Evolutionary conservation across 2,888 invertebrate genomes (phyloP).

Genomic region (Drosophila falleni): DNA sequence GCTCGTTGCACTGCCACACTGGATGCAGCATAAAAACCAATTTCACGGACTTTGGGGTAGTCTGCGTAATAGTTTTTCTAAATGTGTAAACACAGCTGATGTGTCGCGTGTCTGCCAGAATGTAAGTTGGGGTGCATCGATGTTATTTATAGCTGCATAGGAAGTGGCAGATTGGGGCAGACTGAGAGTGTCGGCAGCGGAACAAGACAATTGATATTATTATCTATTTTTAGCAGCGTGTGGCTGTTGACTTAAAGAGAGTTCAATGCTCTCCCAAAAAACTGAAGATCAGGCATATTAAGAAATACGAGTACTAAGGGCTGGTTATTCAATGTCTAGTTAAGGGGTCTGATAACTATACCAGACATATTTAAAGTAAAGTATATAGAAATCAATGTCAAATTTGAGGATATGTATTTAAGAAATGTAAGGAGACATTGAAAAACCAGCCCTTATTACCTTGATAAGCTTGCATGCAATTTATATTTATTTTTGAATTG

Average conservation of each 20-base stretch:
- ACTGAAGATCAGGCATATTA: too few relatives aligned
- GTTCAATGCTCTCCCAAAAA: slow-evolving; percentile 33
- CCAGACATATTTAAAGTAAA: too few relatives aligned
- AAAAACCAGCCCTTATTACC: neutral
- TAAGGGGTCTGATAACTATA: too few relatives aligned
- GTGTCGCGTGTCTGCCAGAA: slow-evolving; percentile 42
- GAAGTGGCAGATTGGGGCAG: slow-evolving; percentile 43
- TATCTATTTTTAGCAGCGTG: slow-evolving; percentile 29
- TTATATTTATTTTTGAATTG: neutral
- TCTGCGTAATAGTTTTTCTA: slow-evolving; percentile 23
- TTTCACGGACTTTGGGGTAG: slow-evolving; percentile 13
- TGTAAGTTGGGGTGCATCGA: slow-evolving; percentile 22
- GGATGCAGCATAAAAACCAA: slow-evolving; percentile 21
- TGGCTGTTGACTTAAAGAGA: neutral
- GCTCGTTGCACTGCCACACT: slow-evolving; percentile 41
- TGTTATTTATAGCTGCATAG: slow-evolving; percentile 48
- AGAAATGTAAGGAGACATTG: too few relatives aligned
- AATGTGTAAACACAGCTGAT: slow-evolving; percentile 24
- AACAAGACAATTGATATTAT: slow-evolving; percentile 33
- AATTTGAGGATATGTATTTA: too few relatives aligned
- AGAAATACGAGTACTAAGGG: too few relatives aligned
- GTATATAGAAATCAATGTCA: too few relatives aligned
- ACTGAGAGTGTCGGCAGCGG: slow-evolving; percentile 31
- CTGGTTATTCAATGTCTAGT: too few relatives aligned
- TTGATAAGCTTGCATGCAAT: neutral